These are phyloP conservation scores for Austrolebias charrua DNA, from an alignment of 2,797 vertebrate species.

Conservation along the genomic window DNA sequence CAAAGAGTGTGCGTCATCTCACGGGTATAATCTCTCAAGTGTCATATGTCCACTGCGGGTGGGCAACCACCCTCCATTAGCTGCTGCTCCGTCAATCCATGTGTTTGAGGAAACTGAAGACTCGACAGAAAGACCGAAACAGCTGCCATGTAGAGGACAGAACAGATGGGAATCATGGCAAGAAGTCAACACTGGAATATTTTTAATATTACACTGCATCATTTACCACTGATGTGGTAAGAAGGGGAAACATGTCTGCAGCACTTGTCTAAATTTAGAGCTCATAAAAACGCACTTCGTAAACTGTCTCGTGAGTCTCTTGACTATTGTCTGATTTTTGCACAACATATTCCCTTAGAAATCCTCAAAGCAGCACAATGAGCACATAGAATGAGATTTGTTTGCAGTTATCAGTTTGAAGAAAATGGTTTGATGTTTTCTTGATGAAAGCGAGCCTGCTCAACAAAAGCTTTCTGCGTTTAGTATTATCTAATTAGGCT, in stretches of 20 bases:
- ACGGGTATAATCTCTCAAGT: constrained; percentile 33
- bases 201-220: constrained; percentile 49
- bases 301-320: constrained; percentile 1
- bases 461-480: constrained; percentile 6
- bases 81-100: constrained; percentile 56
- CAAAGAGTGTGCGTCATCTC: constrained; percentile 40
- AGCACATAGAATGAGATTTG: constrained; percentile 13
- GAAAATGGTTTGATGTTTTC: constrained; percentile 33
- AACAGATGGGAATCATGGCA: constrained; percentile 69
- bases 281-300: constrained; percentile 16
- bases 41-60: constrained; percentile 49
- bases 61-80: constrained; percentile 46
- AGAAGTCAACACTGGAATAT: constrained; percentile 60
- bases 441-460: constrained; percentile 22
- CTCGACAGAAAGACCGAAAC: constrained; percentile 50
- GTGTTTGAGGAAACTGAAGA: constrained; percentile 65
- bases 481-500: constrained; percentile 5
- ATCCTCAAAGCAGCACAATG: constrained; percentile 11
- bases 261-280: constrained; percentile 23
- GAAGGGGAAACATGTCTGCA: constrained; percentile 24
- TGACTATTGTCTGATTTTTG: constrained; percentile 12
- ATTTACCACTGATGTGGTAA: constrained; percentile 19
- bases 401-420: constrained; percentile 14
- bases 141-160: constrained; percentile 62
- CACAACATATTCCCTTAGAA: constrained; percentile 37